Percentiles rank a stretch among this genome's conserved stretches.
phyloP scores from a whole-genome alignment of 2,113 vertebrate species.

The Campylorhamphus procurvoides region DNA sequence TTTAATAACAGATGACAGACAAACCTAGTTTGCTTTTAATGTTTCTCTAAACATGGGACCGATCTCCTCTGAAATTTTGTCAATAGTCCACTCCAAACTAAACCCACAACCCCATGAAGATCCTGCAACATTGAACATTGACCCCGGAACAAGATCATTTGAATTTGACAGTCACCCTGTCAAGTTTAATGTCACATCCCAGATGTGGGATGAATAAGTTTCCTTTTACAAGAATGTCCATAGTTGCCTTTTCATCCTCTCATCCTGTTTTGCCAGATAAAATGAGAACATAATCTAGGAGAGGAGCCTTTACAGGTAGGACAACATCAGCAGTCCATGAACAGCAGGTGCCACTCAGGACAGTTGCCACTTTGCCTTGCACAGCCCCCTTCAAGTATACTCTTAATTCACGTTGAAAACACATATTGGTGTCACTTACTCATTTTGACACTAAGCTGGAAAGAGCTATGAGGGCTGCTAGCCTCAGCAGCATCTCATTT shows the following conservation, averaged over 20 bases:
- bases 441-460: conserved; percentile 3
- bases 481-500: not conserved
- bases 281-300: not conserved
- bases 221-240: not conserved
- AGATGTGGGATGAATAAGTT: not conserved
- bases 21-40: not conserved
- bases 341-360: not conserved
- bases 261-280: accelerated
- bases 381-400: not conserved
- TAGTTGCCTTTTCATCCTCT: not conserved
- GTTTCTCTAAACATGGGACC: not conserved
- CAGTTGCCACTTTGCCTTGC: not conserved
- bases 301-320: not conserved
- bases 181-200: not conserved
- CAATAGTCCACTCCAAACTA: not conserved
- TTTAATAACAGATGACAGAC: not conserved
- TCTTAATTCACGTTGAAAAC: not conserved
- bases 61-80: not conserved
- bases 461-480: conserved; percentile 7
- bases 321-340: not conserved
- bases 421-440: not conserved
- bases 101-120: not conserved
- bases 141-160: not conserved
- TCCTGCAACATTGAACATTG: not conserved
- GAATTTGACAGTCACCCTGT: not conserved